Base-by-base conservation (phyloP, 35 echinoderm and acorn worm genomes). In the Ophioderma brevispina region DNA sequence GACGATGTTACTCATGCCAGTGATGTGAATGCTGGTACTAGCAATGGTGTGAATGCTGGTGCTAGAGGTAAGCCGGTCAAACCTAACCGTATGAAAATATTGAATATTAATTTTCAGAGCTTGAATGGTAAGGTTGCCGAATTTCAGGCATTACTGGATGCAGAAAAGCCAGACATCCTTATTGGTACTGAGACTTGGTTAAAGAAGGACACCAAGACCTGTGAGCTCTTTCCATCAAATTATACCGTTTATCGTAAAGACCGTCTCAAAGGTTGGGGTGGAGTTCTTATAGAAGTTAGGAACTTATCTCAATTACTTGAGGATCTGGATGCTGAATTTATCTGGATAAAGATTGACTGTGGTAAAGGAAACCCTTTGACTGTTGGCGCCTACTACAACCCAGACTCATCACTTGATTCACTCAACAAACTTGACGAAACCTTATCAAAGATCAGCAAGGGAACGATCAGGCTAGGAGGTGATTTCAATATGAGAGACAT, bases 61-160 rank as follows among this genome's bases (percentile, higher is more conserved):
- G 41, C 4, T 8, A 46, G 17, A 46, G 41, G 41, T 46, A 46
- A 4, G 17, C 17, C 5, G 4, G 17, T 8, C 17, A 46, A 46
- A 46, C 41, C 41, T 17, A 46, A 46, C 41, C 41, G 4, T 25
- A 13, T 77, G 70, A 78, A 87, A 42, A 21, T 87, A 23, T 33
- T 90, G 1, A 82, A 56, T 15, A 38, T 82, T 6, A 90, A 90
- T 37, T 90, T 90, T 37, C 88, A 90, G 37, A 90, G 79, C 37
- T 18, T 70, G 14, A 82, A 82, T 36, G 64, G 64, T 13, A 89
- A 89, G 18, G n/a, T 25, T 33, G 76, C 38, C 21, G 76, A 56
- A 32, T 33, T 89, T 1, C 1, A 21, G 4, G 39, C 76, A 13
- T 31, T 52, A 21, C 37, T 89, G 2, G 33, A 79, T 34, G 18